Evolutionary conservation across 2,797 vertebrate genomes (phyloP), one percentile per base, ranked within the genome.

Genomic region (Enteromius trimaculatus): DNA sequence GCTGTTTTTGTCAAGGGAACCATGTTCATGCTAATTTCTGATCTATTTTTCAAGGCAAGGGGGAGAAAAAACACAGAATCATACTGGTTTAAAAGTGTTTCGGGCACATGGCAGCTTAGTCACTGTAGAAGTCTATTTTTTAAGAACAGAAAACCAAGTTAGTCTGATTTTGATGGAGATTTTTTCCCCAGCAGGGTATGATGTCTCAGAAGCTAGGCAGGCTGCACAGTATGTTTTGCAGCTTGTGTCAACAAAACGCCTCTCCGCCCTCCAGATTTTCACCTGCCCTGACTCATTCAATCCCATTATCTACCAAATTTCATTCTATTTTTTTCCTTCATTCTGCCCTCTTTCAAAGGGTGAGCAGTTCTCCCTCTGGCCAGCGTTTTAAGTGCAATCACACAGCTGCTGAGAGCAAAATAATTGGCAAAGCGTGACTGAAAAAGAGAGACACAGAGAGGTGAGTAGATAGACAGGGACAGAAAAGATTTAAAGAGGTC

Each of bases 401-500:
- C 82, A 79, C 69, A 53, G 49, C 19, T 16, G 39, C 79, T 62
- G 68, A 85, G 75, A 82, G 80, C 66, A 47, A 83, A 72, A 79
- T 68, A 79, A 72, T 37, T 42, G 74, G 21, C 44, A 80, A 58
- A 14, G 49, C 8, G 23, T 81, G 47, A 49, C 47, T 58, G 55
- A 53, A 29, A 17, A 31, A 65, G 34, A 47, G 29, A 79, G 11
- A 47, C 5, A 71, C 17, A 13, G 53, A 58, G 55, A 74, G 80
- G 81, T 26, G 65, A 64, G 49, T 23, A 42, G 58, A 68, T 60
- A 72, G 69, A 51, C 37, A 49, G 79, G 29, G 64, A 70, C 62
- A 47, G 71, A 71, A 65, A 23, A 74, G 68, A 31, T 82, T 78
- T 78, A 65, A 85, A 85, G 55, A 78, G 79, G 74, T 74, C 80